phyloP scores from a whole-genome alignment of 2,113 vertebrate genomes.

The Pluvialis apricaria region DNA sequence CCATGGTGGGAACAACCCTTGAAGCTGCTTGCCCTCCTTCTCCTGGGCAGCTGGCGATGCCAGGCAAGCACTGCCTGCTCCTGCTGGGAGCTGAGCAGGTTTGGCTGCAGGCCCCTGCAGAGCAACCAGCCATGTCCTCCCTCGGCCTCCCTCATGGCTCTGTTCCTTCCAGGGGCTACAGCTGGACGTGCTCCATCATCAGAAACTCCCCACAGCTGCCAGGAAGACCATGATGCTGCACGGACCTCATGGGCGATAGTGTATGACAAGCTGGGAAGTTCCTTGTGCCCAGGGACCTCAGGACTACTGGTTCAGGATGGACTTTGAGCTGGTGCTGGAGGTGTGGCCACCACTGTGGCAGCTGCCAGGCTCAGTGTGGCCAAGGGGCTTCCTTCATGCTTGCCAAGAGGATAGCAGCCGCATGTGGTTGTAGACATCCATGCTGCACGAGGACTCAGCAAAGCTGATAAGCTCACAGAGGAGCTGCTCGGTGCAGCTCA shows the following conservation, averaged over 20 bases:
- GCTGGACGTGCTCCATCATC: not conserved
- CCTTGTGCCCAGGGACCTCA: not conserved
- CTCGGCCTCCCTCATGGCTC: not conserved
- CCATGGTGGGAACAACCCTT: not conserved
- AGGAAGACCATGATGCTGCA: not conserved
- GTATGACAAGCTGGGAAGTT: not conserved
- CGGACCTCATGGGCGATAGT: not conserved
- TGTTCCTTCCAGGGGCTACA: not conserved
- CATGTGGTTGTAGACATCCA: not conserved
- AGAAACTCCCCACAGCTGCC: not conserved
- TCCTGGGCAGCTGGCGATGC: not conserved
- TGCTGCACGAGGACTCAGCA: not conserved
- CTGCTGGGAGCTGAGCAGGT: not conserved
- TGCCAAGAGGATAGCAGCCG: not conserved
- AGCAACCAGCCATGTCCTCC: not conserved
- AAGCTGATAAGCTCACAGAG: not conserved
- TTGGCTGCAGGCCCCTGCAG: accelerated
- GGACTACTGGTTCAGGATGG: not conserved
- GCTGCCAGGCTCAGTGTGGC: not conserved
- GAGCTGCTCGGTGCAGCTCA: not conserved
- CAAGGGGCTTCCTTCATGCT: not conserved
- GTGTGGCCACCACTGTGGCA: no score
- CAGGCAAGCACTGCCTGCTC: not conserved
- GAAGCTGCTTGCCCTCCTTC: not conserved
- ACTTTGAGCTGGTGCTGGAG: not conserved